Conservation (phyloP, 2,797 vertebrate species). For the Anomalospiza imberbis region DNA sequence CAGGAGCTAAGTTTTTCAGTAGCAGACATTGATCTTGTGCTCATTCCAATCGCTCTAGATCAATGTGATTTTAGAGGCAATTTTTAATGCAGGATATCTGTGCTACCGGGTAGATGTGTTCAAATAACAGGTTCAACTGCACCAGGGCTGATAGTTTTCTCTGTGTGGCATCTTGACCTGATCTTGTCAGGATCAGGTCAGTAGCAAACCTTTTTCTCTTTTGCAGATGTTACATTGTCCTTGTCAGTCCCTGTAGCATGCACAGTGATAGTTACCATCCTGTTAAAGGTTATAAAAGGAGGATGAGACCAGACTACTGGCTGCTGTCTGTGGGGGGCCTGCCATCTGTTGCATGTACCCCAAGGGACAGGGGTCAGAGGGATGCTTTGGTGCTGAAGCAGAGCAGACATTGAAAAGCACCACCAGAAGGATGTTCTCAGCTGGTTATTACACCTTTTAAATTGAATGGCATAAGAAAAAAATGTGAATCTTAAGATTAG, state of each 20-base stretch:
- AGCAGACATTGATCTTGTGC: background rate
- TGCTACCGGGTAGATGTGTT: background rate
- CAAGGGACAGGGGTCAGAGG: background rate
- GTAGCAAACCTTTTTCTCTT: background rate
- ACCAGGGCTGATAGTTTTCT: background rate
- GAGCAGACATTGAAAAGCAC: background rate
- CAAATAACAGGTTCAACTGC: background rate
- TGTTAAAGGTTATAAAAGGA: background rate
- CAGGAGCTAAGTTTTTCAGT: background rate
- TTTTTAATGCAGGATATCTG: background rate
- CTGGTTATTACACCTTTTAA: background rate
- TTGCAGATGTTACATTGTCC: background rate
- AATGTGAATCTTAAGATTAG: background rate
- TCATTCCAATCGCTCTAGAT: background rate
- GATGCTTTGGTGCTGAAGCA: background rate
- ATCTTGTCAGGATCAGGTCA: background rate
- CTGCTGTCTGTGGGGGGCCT: background rate
- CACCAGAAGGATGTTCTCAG: background rate
- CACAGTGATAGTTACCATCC: accelerated
- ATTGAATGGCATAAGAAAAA: background rate
- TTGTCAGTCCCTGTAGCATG: background rate
- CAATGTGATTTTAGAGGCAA: background rate
- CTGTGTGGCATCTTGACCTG: background rate
- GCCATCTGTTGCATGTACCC: background rate
- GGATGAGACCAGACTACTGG: background rate